Evolutionary conservation across 2,113 vertebrate genomes (phyloP), one percentile per base, ranked within the genome.

Genomic region (Pyrgilauda ruficollis): DNA sequence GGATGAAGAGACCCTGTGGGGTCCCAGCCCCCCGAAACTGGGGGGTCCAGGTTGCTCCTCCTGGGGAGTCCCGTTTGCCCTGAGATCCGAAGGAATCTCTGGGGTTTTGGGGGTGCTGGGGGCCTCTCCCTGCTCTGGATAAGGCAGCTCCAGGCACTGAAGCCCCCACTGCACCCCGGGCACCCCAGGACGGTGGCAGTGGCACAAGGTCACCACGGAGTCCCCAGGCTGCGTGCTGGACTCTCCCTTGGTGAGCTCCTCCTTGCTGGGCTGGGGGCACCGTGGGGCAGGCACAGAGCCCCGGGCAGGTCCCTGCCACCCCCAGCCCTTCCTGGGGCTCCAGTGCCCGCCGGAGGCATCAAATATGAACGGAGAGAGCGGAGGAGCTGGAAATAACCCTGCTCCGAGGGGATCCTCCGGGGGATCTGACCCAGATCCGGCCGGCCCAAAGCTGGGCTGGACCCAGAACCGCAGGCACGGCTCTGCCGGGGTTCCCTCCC

Each of bases 371-470:
- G 0, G 93, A 58, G 70, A 2, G 43, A 28, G 64, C 2, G 11
- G 41, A 66, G 67, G 49, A 94, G 95, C 95, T 30, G 74, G 89
- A 97, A 95, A 97, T 95, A 95, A 58, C 77, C 82, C 58, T 64
- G 37, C 53, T 69, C 27, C 64, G 6, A 46, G 90, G 39, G 39
- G 39, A 41, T 41, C 39, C 53, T 66, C 27, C 64, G 6, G 43
- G 90, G 95, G 95, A 93, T 37, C 46, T 96, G 97, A 89, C 97
- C 96, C 95, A 96, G 75, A 97, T 97, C 72, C 5, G 3, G 22
- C 44, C 85, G 68, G 44, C 52, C 37, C 52, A 17, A 16, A 18
- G 70, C 85, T 14, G 68, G 31, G 86, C 87, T 31, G 93, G 44
- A 55, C 84, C 83, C 88, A 31, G 43, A 63, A 23, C 81, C 49